A percentile compares a stretch with the other conserved stretches of the same genome.
These are phyloP conservation scores for Diplodus puntazzo DNA, from an alignment of 2,797 vertebrate species.

Conservation along the genomic window DNA sequence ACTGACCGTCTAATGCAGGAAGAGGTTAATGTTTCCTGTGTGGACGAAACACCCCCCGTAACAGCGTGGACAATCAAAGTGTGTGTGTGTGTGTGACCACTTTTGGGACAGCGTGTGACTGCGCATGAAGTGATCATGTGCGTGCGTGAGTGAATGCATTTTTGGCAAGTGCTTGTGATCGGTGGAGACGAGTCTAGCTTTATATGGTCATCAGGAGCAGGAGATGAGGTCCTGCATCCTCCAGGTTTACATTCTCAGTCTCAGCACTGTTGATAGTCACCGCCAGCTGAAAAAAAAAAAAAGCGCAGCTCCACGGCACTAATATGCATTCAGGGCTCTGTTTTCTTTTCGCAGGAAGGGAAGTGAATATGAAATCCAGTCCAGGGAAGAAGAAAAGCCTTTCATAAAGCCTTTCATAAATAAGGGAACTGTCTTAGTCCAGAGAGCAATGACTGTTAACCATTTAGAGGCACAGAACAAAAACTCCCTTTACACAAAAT, in stretches of 20 bases:
- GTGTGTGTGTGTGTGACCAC: slow-evolving; percentile 63
- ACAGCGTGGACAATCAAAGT: slow-evolving; percentile 49
- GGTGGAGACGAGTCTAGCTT: slow-evolving; percentile 66
- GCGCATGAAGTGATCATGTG: slow-evolving; percentile 7
- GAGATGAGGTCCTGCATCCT: slow-evolving; percentile 53
- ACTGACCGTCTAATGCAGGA: slow-evolving; percentile 69
- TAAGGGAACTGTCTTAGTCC: slow-evolving; percentile 43
- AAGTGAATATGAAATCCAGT: slow-evolving; percentile 69
- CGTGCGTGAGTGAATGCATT: slow-evolving; percentile 30
- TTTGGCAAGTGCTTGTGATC: slow-evolving; percentile 62
- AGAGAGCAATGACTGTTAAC: slow-evolving; percentile 12
- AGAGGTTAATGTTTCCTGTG: slow-evolving; percentile 83
- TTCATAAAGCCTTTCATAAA: slow-evolving; percentile 53
- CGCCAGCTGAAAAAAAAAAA: not conserved
- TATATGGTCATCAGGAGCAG: slow-evolving; percentile 78
- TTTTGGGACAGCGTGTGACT: slow-evolving; percentile 49
- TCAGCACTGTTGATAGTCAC: slow-evolving; percentile 62
- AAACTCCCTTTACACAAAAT: not conserved
- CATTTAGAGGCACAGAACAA: slow-evolving; percentile 19
- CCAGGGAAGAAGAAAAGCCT: slow-evolving; percentile 41
- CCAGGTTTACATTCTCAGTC: slow-evolving; percentile 62
- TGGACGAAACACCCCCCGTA: slow-evolving; percentile 41
- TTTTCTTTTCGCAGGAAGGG: slow-evolving; percentile 62
- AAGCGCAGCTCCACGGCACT: not conserved
- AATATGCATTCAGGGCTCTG: slow-evolving; percentile 40